These are phyloP conservation scores for Glareola pratincola DNA, from an alignment of 2,113 vertebrate species.

Conservation along the genomic window DNA sequence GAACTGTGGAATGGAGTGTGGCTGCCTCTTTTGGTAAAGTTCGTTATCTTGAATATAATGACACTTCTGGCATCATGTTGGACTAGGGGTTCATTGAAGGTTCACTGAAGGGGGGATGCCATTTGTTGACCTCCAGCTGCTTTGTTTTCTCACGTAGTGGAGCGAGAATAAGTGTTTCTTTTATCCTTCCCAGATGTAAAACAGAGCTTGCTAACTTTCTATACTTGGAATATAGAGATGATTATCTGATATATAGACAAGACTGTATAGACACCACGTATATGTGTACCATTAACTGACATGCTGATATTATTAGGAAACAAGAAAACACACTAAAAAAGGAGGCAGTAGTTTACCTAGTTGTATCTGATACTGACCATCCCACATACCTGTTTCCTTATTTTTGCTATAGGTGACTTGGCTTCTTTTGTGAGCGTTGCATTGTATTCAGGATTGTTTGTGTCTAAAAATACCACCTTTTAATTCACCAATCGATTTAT, in stretches of 20 bases:
- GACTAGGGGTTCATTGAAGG: slow-evolving; percentile 8
- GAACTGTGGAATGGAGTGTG: not conserved
- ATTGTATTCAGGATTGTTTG: not conserved
- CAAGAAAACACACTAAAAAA: not conserved
- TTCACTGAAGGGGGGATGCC: slow-evolving; percentile 23
- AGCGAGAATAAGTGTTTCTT: slow-evolving; percentile 24
- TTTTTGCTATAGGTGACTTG: not conserved
- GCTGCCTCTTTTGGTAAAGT: not conserved
- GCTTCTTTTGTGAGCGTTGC: not conserved
- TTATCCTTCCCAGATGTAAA: slow-evolving; percentile 33
- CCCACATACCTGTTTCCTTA: not conserved
- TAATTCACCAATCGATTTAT: not conserved
- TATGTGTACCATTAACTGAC: not conserved
- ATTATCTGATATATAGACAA: not conserved
- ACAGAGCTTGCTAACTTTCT: not conserved
- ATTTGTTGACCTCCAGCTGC: slow-evolving; percentile 35
- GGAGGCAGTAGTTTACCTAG: not conserved
- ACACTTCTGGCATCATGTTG: not conserved
- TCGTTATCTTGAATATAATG: not conserved
- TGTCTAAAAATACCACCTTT: not conserved
- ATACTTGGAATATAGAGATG: not conserved
- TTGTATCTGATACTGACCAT: not conserved
- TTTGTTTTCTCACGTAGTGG: slow-evolving; percentile 28
- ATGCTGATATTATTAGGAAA: not conserved
- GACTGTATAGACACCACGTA: not conserved